Conservation (phyloP, 2,888 invertebrate genomes). For the Hydrotaea diabolus region DNA sequence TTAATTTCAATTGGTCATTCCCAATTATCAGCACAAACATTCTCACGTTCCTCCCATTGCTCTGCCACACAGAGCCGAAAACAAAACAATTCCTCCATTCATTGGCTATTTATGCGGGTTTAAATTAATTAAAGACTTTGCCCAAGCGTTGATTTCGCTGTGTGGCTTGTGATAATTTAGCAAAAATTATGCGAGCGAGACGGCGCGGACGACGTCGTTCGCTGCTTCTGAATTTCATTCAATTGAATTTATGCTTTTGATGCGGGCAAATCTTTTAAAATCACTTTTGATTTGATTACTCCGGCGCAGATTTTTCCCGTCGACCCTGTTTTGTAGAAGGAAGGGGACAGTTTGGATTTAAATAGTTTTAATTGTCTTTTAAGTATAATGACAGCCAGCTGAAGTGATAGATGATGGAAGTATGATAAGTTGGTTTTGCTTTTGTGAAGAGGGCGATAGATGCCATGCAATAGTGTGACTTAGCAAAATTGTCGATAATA, state of each 20-base stretch:
- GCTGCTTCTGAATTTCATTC: slow-evolving; percentile 9
- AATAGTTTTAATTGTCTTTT: slow-evolving; percentile 11
- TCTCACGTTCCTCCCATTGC: slow-evolving; percentile 11
- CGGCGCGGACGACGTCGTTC: not conserved
- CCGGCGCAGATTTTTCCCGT: not conserved
- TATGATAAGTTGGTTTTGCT: no score
- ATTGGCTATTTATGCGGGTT: slow-evolving; percentile 36
- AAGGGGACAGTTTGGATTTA: not conserved
- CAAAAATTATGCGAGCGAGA: slow-evolving; percentile 31
- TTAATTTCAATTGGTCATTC: slow-evolving; percentile 19
- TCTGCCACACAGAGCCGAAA: not conserved
- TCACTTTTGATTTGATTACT: slow-evolving; percentile 13
- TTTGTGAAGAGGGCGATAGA: no score
- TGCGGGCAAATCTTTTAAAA: slow-evolving; percentile 39
- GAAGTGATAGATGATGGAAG: not conserved
- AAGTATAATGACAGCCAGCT: slow-evolving; percentile 15
- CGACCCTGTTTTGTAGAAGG: not conserved
- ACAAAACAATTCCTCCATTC: slow-evolving; percentile 29
- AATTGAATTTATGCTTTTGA: slow-evolving; percentile 28
- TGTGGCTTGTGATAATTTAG: slow-evolving; percentile 25
- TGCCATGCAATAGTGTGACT: no score
- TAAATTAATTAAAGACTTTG: slow-evolving; percentile 29
- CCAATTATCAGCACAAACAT: not conserved
- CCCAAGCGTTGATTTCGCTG: not conserved
- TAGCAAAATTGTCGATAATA: no score